Base-by-base conservation (phyloP, 2,888 invertebrate genomes). In the Drosophila putrida region DNA sequence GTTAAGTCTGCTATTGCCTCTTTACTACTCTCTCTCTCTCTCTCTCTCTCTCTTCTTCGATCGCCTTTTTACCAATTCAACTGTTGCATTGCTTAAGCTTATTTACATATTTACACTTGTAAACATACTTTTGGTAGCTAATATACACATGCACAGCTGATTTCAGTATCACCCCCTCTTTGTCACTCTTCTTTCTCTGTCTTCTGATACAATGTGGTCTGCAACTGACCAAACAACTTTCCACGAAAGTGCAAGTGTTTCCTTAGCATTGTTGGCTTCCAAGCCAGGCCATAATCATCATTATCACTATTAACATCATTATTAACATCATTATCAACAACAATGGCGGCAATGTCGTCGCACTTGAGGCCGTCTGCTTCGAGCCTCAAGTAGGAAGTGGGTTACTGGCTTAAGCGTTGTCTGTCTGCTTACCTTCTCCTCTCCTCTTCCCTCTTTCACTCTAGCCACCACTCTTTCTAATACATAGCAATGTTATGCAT, bases 231-330 rank as follows among this genome's bases (percentile, higher is more conserved):
- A 72, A 68, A 67, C 78, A 73, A 82, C 88, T 88, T 90, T 90
- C 88, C 71, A 78, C 73, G 86, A 90, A 90, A 90, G 83, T 86
- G 89, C 80, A 88, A 90, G 83, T 82, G 73, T 83, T 89, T 80
- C 82, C 88, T 78, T 81, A 83, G 80, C 90, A 88, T 83, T 90
- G 84, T 82, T 75, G 41, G 50, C 41, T 39, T 28, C 31, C 51
- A 53, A 64, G 35, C 39, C 59, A 13, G 50, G 53, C 53, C 28
- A 28, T 41, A 33, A 41, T 15, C 20, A 33, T 31, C 57, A 27
- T 33, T n/a, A 39, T 43, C 9, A 38, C 3, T 31, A 51, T 8
- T 20, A 53, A 15, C 28, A 47, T 54, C 54, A 33, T 33, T 15
- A 53, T 53, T 6, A 61, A n/a, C 36, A 61, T 35, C 36, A 41